These are phyloP conservation scores for Caenorhabditis remanei DNA, from an alignment of 1,140 invertebrate genomes.

Conservation along the genomic window DNA sequence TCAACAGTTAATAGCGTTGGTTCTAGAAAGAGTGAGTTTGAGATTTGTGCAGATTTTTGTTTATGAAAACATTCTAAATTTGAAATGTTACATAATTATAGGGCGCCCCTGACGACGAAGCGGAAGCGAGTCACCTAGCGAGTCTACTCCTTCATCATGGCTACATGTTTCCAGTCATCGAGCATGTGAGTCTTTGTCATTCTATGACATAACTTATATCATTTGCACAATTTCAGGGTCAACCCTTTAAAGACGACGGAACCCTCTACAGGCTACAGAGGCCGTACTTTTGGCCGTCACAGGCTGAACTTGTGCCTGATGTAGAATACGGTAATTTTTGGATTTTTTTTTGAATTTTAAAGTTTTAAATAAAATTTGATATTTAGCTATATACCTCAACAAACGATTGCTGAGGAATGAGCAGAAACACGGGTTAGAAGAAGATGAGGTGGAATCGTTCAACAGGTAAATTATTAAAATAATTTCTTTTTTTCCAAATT, in stretches of 20 bases:
- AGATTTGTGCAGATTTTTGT: not conserved
- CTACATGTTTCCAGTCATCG: constrained; percentile 75
- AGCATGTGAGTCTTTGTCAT: constrained; percentile 60
- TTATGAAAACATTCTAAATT: too few species aligned
- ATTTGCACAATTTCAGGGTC: not conserved
- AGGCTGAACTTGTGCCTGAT: constrained; percentile 75
- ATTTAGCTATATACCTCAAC: constrained; percentile 77
- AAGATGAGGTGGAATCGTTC: constrained; percentile 76
- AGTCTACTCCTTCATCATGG: constrained; percentile 76
- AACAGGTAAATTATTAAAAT: constrained; percentile 66
- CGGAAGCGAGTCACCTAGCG: constrained; percentile 75
- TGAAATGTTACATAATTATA: not conserved
- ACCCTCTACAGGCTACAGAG: constrained; percentile 77
- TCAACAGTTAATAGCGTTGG: constrained; percentile 71
- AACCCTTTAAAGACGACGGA: constrained; percentile 73
- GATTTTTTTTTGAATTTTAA: not conserved
- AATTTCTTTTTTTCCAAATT: not conserved
- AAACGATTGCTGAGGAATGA: constrained; percentile 76
- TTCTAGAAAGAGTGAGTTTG: constrained; percentile 70
- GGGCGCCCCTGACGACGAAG: constrained; percentile 69
- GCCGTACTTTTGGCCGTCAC: constrained; percentile 78
- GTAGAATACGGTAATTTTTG: constrained; percentile 74
- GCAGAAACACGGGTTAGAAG: constrained; percentile 76
- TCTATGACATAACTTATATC: not conserved
- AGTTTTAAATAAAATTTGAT: constrained; percentile 1